Base-by-base conservation (phyloP, 2,797 vertebrate species). In the Neosalanx taihuensis region DNA sequence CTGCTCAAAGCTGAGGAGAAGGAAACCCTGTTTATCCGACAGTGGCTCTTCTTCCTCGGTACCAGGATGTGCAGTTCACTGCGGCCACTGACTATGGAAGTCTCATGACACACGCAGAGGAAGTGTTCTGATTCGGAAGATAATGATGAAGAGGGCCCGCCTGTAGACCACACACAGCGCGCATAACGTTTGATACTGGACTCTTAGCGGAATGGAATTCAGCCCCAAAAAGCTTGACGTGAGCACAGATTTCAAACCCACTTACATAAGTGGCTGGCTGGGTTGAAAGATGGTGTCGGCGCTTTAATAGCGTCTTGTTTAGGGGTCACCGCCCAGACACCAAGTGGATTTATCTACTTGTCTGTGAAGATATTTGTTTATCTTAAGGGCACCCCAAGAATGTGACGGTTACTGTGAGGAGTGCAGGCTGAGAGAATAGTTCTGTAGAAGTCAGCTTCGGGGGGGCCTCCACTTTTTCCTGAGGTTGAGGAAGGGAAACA, bases 161-260 rank as follows among this genome's bases (percentile, higher is more conserved):
- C 31, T 58, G 2, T 46, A 29, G 73, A 70, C 67, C 72, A 70
- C 73, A 75, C 73, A 65, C 61, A 49, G 18, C 49, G 35, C 29
- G 20, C 23, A 26, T 9, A 49, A 4, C 3, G 41, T 46, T 46
- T 3, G 41, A 46, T 46, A 46, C 41, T 46, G 41, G 41, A 13
- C 41, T 46, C 41, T 46, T 41, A 35, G 18, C 30, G 29, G 51
- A 29, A 41, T 37, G 64, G 53, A 56, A 17, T 46, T 13, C 57
- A 51, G 41, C 41, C 41, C 41, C 9, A 46, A 46, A 46, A 46
- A 46, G 41, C 41, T 46, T 12, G 41, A 2, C 12, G 2, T 3
- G 41, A 46, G 41, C 41, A 46, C 41, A 9, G 41, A 46, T 46
- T 46, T 13, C 9, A 13, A 46, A 46, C 41, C 41, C 41, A 46